Base-by-base conservation (phyloP, 23 tunicate species). In the Aplidium turbinatum region DNA sequence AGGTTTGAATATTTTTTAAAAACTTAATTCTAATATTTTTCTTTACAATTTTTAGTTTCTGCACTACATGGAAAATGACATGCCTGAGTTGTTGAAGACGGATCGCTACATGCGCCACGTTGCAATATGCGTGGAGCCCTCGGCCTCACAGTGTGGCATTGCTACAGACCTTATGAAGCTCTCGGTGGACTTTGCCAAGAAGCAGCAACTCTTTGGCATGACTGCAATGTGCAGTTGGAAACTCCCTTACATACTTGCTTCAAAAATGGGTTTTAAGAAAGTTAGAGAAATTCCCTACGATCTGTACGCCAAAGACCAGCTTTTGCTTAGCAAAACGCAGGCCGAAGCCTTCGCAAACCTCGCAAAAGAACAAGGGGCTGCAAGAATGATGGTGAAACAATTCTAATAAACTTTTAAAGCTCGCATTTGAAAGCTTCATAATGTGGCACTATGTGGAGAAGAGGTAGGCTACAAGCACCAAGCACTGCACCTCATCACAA, bases 201-300 rank as follows among this genome's bases (percentile, higher is more conserved):
- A 42, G 16, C 60, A 68, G 50, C 55, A 67, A 2, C 79, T 88
- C 32, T 31, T 40, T 0, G 20, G 76, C 64, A 64, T 88, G 72
- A 78, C 79, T 24, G 96, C 96, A 4, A 88, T 70, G 83, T 88
- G 96, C 73, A 77, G 88, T 51, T 85, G 96, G 78, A 76, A 81
- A 22, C 70, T 88, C 9, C 88, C 96, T 25, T 77, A 39, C 57
- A 70, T 68, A 46, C 79, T 88, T 4, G 87, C 96, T 7, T 2
- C 33, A n/a, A 88, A 88, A 81, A 76, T 88, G 82, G 96, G 96
- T 20, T 88, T 73, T 68, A 47, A 38, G 28, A 24, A 34, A 6
- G 78, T 76, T 13, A n/a, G 70, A 31, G 47, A 81, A 30, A 55
- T 88, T 18, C 60, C 83, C 0, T 88, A 88, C 70, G 48, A 30